Evolutionary conservation across 1,140 invertebrate genomes (phyloP), one percentile per base, ranked within the genome.

Genomic region (Nephotettix cincticeps): DNA sequence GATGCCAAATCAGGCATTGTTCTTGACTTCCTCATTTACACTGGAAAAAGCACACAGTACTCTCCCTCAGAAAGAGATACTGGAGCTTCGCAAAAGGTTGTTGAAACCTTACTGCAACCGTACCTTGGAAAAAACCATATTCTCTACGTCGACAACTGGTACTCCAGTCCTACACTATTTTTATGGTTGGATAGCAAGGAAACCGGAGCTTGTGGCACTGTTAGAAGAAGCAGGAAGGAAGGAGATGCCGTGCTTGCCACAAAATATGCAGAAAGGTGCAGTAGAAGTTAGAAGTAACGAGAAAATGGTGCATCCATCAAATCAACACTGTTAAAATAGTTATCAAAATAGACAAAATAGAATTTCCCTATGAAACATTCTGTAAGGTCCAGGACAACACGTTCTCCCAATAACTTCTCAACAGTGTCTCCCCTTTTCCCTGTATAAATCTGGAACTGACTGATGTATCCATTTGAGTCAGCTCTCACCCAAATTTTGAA

Each of bases 401-500:
- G 13, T 54, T 54, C 47, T 11, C 47, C 47, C 4, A 54, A 19
- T 4, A 14, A 21, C 19, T 6, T 11, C 21, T 54, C 47, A 11
- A 21, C 4, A n/a, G 6, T 6, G 23, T 21, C 47, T 54, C 47
- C 19, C 19, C 9, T 19, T 11, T 73, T 75, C 40, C 77, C 77
- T 61, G 54, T 36, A 67, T 78, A 78, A 23, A 79, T 61, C n/a
- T 77, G 71, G 17, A 76, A 69, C 68, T 75, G 73, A 68, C 73
- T 74, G n/a, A 69, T 73, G 68, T 68, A 76, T 28, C 70, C 73
- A n/a, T 63, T 56, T 30, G 36, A 21, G 61, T 74, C 70, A 21
- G 63, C 32, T 17, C 64, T 14, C 21, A 71, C 67, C 74, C 75
- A 77, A 19, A 77, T 61, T 47, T 77, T 76, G 58, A 71, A 75